A percentile compares a stretch with the other conserved stretches of the same genome.
phyloP scores from a whole-genome alignment of 2,797 vertebrate species.

The Hipposideros larvatus region DNA sequence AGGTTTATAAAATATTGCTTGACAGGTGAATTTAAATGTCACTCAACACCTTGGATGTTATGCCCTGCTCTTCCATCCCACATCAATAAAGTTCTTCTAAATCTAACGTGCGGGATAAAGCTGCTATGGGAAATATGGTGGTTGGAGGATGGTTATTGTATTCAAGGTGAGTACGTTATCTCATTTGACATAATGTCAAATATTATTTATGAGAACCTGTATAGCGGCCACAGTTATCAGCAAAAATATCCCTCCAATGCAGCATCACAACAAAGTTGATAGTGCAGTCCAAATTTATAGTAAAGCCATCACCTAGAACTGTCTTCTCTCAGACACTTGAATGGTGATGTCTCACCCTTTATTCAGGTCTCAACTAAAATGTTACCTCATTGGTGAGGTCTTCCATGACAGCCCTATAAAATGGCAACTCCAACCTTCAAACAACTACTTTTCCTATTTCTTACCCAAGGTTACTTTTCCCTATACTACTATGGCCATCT shows the following conservation, averaged over 20 bases:
- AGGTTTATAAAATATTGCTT: not conserved
- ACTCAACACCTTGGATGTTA: not conserved
- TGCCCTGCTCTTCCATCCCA: not conserved
- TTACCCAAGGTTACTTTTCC: not conserved
- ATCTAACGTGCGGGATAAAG: not conserved
- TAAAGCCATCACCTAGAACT: not conserved
- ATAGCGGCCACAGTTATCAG: not conserved
- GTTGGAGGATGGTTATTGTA: not conserved
- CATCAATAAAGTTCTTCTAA: not conserved
- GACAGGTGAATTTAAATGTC: not conserved
- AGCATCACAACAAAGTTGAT: not conserved
- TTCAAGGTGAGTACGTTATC: not conserved
- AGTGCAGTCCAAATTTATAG: accelerated
- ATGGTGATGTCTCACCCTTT: not conserved
- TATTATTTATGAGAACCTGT: not conserved
- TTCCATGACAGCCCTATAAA: not conserved
- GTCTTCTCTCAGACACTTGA: not conserved
- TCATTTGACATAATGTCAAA: not conserved
- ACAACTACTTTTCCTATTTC: not conserved
- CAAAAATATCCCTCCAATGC: not conserved
- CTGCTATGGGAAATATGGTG: not conserved
- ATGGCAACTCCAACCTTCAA: not conserved
- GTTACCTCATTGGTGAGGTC: not conserved
- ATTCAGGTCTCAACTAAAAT: not conserved
- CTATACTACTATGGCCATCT: too few relatives aligned